A percentile compares a stretch with the other conserved stretches of the same genome.
Conservation (phyloP, 2,888 invertebrate genomes). For the Mythimna vitellina region DNA sequence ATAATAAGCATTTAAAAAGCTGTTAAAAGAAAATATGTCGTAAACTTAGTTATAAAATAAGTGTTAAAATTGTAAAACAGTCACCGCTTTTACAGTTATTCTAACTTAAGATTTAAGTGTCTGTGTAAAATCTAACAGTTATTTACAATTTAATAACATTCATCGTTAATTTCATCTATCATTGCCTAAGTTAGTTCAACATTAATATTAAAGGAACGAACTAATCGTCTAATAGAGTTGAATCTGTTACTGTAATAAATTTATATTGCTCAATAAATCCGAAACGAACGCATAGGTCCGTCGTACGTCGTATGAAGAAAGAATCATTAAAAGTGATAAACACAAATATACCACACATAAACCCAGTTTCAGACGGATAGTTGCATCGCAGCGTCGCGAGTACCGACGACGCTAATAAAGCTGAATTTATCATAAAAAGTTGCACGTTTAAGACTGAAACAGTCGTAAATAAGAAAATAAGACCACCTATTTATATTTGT, state of each 20-base stretch:
- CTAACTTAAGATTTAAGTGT: background rate
- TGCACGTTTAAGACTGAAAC: slow-evolving; percentile 86
- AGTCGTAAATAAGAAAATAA: slow-evolving; percentile 88
- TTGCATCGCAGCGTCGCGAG: slow-evolving; percentile 73
- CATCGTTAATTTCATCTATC: slow-evolving; percentile 20
- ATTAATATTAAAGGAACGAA: slow-evolving; percentile 35
- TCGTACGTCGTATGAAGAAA: slow-evolving; percentile 72
- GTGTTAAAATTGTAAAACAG: slow-evolving; percentile 4
- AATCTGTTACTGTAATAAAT: slow-evolving; percentile 57
- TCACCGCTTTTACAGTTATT: background rate
- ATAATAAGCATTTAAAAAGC: background rate
- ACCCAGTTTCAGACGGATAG: slow-evolving; percentile 77
- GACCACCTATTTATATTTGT: slow-evolving; percentile 86
- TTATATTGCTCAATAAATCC: slow-evolving; percentile 63
- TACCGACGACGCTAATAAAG: slow-evolving; percentile 79
- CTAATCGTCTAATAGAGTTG: slow-evolving; percentile 45
- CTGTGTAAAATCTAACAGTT: slow-evolving; percentile 4
- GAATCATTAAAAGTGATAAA: slow-evolving; percentile 73
- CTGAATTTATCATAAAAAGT: slow-evolving; percentile 88
- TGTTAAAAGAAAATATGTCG: slow-evolving; percentile 1
- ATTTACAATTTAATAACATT: slow-evolving; percentile 8
- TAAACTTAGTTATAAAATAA: slow-evolving; percentile 17
- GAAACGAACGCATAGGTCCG: slow-evolving; percentile 66
- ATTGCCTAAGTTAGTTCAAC: slow-evolving; percentile 22
- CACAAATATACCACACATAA: slow-evolving; percentile 79